A percentile compares a stretch with the other conserved stretches of the same genome.
Evolutionary conservation across 1,140 invertebrate species (phyloP).

Genomic region (Mycetomoellerius zeteki): DNA sequence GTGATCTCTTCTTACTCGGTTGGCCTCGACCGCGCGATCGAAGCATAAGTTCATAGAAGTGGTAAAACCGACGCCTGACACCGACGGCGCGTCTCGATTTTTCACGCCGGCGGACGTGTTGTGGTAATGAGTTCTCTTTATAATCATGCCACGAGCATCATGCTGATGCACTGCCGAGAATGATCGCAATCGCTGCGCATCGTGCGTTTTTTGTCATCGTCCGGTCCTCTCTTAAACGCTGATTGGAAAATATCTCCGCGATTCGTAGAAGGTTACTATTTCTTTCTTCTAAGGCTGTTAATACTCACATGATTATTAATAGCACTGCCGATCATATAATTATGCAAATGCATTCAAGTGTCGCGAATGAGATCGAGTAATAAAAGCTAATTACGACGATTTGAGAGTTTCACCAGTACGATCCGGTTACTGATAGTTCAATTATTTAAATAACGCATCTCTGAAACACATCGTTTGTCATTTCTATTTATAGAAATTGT

Average conservation of each 20-base stretch:
- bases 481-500: not conserved
- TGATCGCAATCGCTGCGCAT: not conserved
- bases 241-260: slow-evolving; percentile 45
- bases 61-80: slow-evolving; percentile 40
- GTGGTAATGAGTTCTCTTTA: slow-evolving; percentile 71
- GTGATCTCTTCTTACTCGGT: slow-evolving; percentile 27
- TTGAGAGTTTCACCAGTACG: not conserved
- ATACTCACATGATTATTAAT: slow-evolving; percentile 36
- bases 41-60: slow-evolving; percentile 55
- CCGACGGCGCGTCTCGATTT: slow-evolving; percentile 34
- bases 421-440: not conserved
- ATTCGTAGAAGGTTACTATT: not conserved
- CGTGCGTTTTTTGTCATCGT: not conserved
- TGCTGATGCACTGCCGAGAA: slow-evolving; percentile 3
- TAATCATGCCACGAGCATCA: slow-evolving; percentile 65
- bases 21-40: slow-evolving; percentile 12
- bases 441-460: not conserved
- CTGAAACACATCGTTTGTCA: not conserved
- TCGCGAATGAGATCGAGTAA: not conserved
- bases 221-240: slow-evolving; percentile 25
- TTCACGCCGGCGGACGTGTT: slow-evolving; percentile 15
- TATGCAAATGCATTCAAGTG: slow-evolving; percentile 42
- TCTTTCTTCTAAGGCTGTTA: too few relatives aligned
- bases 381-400: slow-evolving; percentile 31
- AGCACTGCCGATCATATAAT: not conserved